These are phyloP conservation scores for Seriola quinqueradiata DNA, from an alignment of 2,113 vertebrate genomes.

Conservation along the genomic window DNA sequence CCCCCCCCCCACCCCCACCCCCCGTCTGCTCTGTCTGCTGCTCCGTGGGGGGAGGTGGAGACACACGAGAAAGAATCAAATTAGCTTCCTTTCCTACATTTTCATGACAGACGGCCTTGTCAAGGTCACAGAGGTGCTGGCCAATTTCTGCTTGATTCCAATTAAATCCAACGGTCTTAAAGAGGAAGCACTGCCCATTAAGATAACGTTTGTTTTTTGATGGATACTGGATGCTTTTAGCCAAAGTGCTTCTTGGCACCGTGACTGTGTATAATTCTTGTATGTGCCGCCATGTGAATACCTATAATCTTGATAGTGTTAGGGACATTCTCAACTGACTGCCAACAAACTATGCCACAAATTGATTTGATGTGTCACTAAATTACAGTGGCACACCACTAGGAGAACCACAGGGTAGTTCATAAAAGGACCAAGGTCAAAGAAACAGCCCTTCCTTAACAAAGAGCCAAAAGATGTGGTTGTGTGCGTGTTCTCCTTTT, in stretches of 20 bases:
- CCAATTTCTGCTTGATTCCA: slow-evolving; percentile 13
- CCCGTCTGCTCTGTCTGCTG: slow-evolving; percentile 61
- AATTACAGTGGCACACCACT: not conserved
- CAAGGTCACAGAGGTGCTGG: slow-evolving; percentile 64
- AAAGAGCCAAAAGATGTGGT: not conserved
- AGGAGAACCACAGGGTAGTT: not conserved
- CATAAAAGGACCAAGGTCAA: slow-evolving; percentile 23
- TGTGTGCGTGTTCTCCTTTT: not conserved
- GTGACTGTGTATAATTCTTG: not conserved
- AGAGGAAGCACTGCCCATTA: slow-evolving; percentile 2
- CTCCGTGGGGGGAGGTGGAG: slow-evolving; percentile 58
- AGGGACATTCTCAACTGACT: not conserved
- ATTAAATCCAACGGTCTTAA: slow-evolving; percentile 25
- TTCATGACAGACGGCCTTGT: slow-evolving; percentile 56
- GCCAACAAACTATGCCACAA: not conserved
- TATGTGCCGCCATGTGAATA: not conserved
- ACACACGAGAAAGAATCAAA: slow-evolving; percentile 60
- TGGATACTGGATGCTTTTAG: slow-evolving; percentile 30
- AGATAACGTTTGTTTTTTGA: slow-evolving; percentile 2
- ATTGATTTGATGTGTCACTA: not conserved
- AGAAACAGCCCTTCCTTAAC: not conserved
- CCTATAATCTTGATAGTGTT: not conserved
- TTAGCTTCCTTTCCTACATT: slow-evolving; percentile 67
- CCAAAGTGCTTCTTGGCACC: not conserved
- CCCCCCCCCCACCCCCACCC: slow-evolving; percentile 31